phyloP scores from a whole-genome alignment of 2,888 invertebrate genomes.

The Odontomyia ornata region DNA sequence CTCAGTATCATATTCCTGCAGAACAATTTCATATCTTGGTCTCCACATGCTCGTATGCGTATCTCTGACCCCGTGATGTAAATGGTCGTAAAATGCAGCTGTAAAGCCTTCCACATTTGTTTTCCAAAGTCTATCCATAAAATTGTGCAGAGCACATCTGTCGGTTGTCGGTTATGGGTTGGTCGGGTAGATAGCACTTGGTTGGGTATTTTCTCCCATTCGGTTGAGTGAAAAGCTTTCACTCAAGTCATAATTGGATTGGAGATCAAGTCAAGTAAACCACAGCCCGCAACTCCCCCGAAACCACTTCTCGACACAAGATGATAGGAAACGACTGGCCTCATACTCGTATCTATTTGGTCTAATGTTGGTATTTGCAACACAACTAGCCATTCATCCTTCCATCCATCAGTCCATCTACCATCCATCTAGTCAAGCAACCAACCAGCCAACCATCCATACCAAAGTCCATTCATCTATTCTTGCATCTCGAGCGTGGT shows the following conservation, averaged over 20 bases:
- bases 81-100: no score
- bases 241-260: conserved; percentile 27
- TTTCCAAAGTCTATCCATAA: no score
- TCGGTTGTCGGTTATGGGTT: not conserved
- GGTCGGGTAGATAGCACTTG: not conserved
- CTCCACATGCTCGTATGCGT: no score
- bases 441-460: not conserved
- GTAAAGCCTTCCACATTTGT: no score
- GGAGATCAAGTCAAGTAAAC: conserved; percentile 31
- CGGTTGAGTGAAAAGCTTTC: conserved; percentile 41
- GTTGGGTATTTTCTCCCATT: not conserved
- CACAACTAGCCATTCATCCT: not conserved
- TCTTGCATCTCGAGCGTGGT: no score
- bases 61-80: no score
- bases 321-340: conserved; percentile 1
- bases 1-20: no score
- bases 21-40: no score
- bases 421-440: not conserved
- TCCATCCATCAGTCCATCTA: not conserved
- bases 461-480: not conserved
- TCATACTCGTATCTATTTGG: not conserved
- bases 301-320: conserved; percentile 9
- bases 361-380: not conserved
- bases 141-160: not conserved
- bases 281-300: not conserved